These are phyloP conservation scores for Noctua janthina DNA, from an alignment of 2,888 invertebrate genomes.

Conservation along the genomic window DNA sequence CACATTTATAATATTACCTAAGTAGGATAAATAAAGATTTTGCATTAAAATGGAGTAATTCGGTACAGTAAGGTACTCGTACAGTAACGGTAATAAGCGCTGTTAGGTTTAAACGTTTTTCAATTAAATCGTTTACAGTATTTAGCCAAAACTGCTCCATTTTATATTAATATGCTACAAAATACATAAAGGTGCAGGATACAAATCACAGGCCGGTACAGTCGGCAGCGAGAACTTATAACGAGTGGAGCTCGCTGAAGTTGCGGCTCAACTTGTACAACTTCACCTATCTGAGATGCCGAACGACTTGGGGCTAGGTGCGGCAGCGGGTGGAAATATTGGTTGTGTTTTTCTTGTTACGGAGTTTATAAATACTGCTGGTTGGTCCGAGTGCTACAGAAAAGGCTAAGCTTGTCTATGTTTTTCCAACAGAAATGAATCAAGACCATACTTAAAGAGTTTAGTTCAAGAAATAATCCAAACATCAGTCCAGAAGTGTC, in stretches of 20 bases:
- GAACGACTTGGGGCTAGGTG: slow-evolving; percentile 33
- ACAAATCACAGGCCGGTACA: slow-evolving; percentile 35
- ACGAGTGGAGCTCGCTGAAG: slow-evolving; percentile 55
- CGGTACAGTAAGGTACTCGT: too few species aligned
- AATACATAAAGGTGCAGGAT: slow-evolving; percentile 36
- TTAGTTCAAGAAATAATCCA: not conserved
- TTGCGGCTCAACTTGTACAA: slow-evolving; percentile 43
- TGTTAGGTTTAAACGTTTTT: not conserved
- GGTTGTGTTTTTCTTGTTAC: not conserved
- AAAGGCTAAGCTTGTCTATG: not conserved
- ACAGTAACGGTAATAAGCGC: not conserved
- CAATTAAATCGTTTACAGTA: not conserved
- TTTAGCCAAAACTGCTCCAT: not conserved
- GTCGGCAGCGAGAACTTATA: slow-evolving; percentile 62
- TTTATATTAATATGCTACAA: not conserved
- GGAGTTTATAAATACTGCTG: not conserved
- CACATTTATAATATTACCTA: too few species aligned
- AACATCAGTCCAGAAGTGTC: not conserved
- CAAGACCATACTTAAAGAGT: not conserved
- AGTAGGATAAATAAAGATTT: not conserved
- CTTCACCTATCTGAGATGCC: slow-evolving; percentile 54
- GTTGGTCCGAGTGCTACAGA: too few species aligned
- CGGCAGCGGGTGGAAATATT: slow-evolving; percentile 4
- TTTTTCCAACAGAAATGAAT: not conserved
- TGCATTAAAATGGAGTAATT: not conserved